Evolutionary conservation across 2,888 invertebrate genomes (phyloP), one percentile per base, ranked within the genome.

Genomic region (Pammene aurita): DNA sequence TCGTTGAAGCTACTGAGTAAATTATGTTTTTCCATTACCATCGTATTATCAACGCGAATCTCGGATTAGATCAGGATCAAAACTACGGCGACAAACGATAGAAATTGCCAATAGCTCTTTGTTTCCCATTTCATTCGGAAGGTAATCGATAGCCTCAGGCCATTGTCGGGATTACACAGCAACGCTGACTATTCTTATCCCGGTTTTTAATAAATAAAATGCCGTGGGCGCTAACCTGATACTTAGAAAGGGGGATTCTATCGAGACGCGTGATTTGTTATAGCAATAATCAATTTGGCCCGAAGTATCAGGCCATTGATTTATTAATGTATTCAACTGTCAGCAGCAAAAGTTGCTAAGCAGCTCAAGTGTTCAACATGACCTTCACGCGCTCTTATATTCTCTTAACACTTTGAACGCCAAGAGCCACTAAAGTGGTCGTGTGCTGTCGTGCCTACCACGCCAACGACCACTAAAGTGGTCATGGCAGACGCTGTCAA

Each of bases 61-160:
- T 13, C 10, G n/a, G 61, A 52, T 61, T 13, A 62, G 16, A 14
- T 54, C 38, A 2, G 16, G 50, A 18, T 41, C 50, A 52, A 26
- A 52, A 41, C 61, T 5, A 46, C 41, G 62, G 26, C 18, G 50
- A 52, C 52, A 41, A 50, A 14, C 44, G 48, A 57, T 72, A 69
- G 64, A 79, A 82, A 84, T 83, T 84, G 82, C 72, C 83, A 84
- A 87, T 88, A 86, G 83, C 79, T 73, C 82, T 83, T 87, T 88
- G 89, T 89, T 90, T 90, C 84, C 84, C 81, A 87, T 88, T 89
- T 82, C 87, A 89, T 89, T 84, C 84, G 82, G 79, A 73, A 81
- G 86, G 85, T 85, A 86, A 90, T 90, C 88, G 85, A 88, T 87
- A 74, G 86, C 90, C 87, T 66, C 74, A 70, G 84, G 90, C 84